Base-by-base conservation (phyloP, 2,113 vertebrate species). In the Megalops atlanticus region DNA sequence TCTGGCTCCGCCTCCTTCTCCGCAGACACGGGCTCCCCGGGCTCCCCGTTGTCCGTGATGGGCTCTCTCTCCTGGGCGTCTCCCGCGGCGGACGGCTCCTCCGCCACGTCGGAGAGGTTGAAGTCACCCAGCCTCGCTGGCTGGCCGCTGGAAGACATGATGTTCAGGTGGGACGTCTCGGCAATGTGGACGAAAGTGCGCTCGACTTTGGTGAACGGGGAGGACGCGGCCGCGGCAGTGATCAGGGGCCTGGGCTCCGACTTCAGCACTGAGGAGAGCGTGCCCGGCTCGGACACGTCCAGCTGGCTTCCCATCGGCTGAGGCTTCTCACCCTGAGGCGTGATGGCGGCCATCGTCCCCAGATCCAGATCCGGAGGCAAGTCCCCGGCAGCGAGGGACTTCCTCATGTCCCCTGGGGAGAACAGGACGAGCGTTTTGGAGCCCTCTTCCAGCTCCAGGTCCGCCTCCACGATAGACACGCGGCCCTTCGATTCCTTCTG, bases 141-240 rank as follows among this genome's bases (percentile, higher is more conserved):
- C 84, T 95, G 94, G 43, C 93, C 92, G 0, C 91, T 77, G 39
- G 95, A 96, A 84, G 94, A 96, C 96, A 97, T 97, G 77, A 96
- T 91, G 0, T 96, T 97, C 10, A 95, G 87, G 87, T 96, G 96
- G 3, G 94, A 92, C 85, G 95, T 96, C 88, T 97, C 96, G 0
- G 96, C 96, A 10, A 96, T 96, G 80, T 97, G 96, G 77, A 96
- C 91, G 82, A 96, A 96, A 0, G 96, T 97, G 88, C 95, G 95
- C 84, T 97, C 96, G 0, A 97, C 95, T 94, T 96, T 96, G 92
- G 95, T 96, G 86, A 97, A 95, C 0, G 95, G 96, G 24, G 95
- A 96, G 81, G 95, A 96, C 70, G 95, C 90, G 64, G 85, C 84
- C 49, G 90, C 82, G 45, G 91, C 90, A 0, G 90, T 54, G 40